Evolutionary conservation across 37 sponge, comb jelly and placozoan species (phyloP), one percentile per base, ranked within the genome.

Genomic region (Hormiphora californensis): DNA sequence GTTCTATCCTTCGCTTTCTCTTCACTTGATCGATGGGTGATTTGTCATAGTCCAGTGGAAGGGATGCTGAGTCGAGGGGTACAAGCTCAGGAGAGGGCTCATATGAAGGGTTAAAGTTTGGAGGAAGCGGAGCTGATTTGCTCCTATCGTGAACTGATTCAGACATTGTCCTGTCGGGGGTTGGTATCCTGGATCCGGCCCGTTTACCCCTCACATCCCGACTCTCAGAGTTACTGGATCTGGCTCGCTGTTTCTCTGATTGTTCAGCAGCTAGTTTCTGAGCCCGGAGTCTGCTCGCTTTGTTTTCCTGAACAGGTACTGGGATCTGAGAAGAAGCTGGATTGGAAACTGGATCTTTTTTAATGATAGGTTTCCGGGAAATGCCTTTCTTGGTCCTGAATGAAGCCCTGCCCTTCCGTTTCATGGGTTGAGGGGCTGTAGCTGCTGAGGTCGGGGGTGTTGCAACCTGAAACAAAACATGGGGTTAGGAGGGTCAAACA

Each of bases 361-460:
- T 73, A 4, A 43, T 43, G 7, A 73, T 7, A 12, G 81, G 81
- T 40, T 28, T 27, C 21, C 81, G 81, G 35, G 81, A 27, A 19
- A 73, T 40, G 1, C 81, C 81, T 46, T 73, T 73, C 81, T 73
- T 73, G 17, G 81, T 73, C 4, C 81, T n/a, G 46, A 73, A 73
- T 40, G 81, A 73, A 3, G 81, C 46, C 17, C 81, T 43, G 44
- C 46, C 4, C 38, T 73, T 73, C 4, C 81, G 35, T 57, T 30
- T n/a, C n/a, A n/a, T n/a, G n/a, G n/a, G n/a, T n/a, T n/a, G n/a
- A n/a, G n/a, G n/a, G n/a, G n/a, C n/a, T n/a, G n/a, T 57, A 15
- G 61, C 61, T 17, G 53, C 15, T 12, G 61, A 30, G 3, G 61
- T 30, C 7, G 61, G 61, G n/a, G n/a, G n/a, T 19, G 23, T 30